phyloP scores from a whole-genome alignment of 1,140 invertebrate genomes.

The Armadillidium nasatum region DNA sequence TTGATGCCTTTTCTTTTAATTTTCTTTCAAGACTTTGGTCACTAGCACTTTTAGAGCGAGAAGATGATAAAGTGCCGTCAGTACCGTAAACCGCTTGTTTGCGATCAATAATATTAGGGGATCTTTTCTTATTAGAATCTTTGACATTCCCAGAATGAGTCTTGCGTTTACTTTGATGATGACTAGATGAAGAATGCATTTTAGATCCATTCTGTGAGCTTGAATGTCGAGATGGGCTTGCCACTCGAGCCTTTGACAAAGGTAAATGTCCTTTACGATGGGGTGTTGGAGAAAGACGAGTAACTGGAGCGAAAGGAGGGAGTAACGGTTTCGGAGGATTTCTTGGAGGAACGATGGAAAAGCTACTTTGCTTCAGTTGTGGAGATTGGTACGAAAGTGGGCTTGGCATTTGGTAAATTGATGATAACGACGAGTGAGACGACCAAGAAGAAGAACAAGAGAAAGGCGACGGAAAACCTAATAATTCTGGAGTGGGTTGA shows the following conservation, averaged over 20 bases:
- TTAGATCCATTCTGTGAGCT: background rate
- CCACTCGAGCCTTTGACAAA: background rate
- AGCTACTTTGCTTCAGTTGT: background rate
- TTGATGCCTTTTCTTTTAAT: conserved; percentile 26
- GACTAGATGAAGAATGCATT: background rate
- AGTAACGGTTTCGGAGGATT: background rate
- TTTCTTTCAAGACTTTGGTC: conserved; percentile 28
- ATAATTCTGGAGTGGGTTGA: background rate
- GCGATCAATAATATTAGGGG: conserved; percentile 34
- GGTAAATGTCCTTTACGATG: background rate
- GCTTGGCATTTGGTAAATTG: background rate
- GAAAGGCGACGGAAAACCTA: background rate
- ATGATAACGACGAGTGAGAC: background rate
- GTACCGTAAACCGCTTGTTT: conserved; percentile 42
- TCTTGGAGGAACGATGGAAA: background rate
- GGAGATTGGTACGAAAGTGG: background rate
- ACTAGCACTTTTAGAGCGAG: conserved; percentile 32
- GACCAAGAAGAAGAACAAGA: conserved; percentile 7
- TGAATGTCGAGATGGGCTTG: background rate
- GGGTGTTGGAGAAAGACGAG: background rate
- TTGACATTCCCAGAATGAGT: background rate
- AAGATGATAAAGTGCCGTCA: conserved; percentile 32
- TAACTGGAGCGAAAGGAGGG: background rate
- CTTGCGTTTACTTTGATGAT: background rate
- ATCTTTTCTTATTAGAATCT: conserved; percentile 5